Conservation (phyloP, 1,140 invertebrate genomes). For the Bombus cullumanus region DNA sequence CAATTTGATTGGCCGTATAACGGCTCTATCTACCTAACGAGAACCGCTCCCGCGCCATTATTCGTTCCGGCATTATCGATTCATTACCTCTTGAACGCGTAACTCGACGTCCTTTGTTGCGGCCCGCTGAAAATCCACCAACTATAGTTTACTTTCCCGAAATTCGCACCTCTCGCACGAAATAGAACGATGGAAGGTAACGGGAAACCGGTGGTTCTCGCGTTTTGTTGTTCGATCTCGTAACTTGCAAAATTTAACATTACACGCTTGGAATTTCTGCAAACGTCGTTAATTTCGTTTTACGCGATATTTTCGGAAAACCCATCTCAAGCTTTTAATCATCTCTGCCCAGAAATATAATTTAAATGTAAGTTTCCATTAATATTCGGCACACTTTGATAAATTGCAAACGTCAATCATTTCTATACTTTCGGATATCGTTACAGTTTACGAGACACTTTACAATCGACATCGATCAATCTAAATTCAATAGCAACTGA, state of each 20-base stretch:
- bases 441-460: too few relatives aligned
- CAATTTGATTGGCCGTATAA: constrained; percentile 38
- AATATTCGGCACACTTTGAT: background rate
- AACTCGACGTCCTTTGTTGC: constrained; percentile 27
- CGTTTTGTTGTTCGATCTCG: too few relatives aligned
- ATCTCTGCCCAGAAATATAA: too few relatives aligned
- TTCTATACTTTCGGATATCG: too few relatives aligned
- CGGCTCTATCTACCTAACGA: constrained; percentile 30
- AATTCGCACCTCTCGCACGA: background rate
- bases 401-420: background rate
- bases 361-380: background rate
- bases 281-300: background rate
- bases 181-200: background rate
- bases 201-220: too few relatives aligned
- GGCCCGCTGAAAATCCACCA: background rate
- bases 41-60: constrained; percentile 1
- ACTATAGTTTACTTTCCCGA: background rate
- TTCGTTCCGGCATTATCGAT: constrained; percentile 38
- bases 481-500: too few relatives aligned
- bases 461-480: too few relatives aligned
- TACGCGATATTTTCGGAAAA: background rate
- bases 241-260: background rate
- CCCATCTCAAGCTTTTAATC: background rate
- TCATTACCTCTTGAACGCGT: constrained; percentile 27
- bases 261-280: background rate